Evolutionary conservation across 1,140 invertebrate genomes (phyloP).

Genomic region (Pantala flavescens): DNA sequence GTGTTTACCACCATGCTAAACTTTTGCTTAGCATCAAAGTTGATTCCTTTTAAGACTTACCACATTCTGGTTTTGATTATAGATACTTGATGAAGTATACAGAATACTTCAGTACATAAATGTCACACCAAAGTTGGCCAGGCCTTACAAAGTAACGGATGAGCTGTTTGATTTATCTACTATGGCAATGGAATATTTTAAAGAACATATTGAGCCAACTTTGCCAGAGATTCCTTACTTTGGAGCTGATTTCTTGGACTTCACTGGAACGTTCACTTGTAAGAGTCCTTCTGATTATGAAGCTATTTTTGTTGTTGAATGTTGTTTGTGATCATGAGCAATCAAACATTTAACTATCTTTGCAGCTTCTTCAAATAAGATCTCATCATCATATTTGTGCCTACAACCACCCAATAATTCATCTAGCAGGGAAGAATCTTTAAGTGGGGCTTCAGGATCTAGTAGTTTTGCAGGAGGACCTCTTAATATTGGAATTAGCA

Average conservation of each 20-base stretch:
- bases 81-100: constrained; percentile 63
- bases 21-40: too few relatives aligned
- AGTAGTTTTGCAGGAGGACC: not conserved
- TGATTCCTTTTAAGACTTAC: too few relatives aligned
- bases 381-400: constrained; percentile 9
- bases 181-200: constrained; percentile 90
- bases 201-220: constrained; percentile 76
- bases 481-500: constrained; percentile 4
- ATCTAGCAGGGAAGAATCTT: constrained; percentile 40
- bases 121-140: constrained; percentile 64
- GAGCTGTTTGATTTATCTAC: constrained; percentile 84
- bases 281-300: constrained; percentile 29
- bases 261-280: constrained; percentile 53
- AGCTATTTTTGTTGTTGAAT: not conserved
- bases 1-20: too few relatives aligned
- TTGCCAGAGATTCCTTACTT: constrained; percentile 79
- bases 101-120: constrained; percentile 72
- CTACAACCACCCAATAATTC: not conserved
- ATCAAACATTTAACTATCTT: constrained; percentile 13
- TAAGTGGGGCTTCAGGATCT: constrained; percentile 47
- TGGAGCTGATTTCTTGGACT: constrained; percentile 66
- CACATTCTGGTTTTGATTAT: constrained; percentile 15
- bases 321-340: too few relatives aligned
- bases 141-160: constrained; percentile 79
- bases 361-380: constrained; percentile 17